Conservation (phyloP, 2,888 invertebrate species). For the Archips crataeganus region DNA sequence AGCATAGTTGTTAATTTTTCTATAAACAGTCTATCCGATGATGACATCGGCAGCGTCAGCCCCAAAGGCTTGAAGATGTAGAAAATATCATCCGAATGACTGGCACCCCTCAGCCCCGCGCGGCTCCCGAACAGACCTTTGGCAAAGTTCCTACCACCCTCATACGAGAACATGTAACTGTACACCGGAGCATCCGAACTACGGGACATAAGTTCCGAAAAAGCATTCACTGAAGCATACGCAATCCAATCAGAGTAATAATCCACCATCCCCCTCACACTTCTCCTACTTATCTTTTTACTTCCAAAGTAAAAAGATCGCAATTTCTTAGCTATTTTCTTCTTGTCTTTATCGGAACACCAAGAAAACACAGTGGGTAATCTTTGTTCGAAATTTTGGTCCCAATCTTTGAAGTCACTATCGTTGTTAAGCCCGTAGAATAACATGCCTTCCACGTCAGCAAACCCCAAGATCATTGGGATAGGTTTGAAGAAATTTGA, state of each 20-base stretch:
- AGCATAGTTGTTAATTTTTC: constrained; percentile 70
- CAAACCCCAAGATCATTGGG: constrained; percentile 69
- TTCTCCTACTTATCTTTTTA: constrained; percentile 52
- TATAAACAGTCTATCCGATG: constrained; percentile 61
- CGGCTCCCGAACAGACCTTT: constrained; percentile 58
- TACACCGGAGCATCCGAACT: constrained; percentile 66
- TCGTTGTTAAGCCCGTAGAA: constrained; percentile 69
- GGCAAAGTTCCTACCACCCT: constrained; percentile 70
- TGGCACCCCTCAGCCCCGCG: constrained; percentile 56
- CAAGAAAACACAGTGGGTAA: constrained; percentile 73
- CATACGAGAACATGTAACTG: constrained; percentile 72
- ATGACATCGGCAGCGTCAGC: constrained; percentile 54
- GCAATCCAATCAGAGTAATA: constrained; percentile 75
- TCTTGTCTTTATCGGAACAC: constrained; percentile 62
- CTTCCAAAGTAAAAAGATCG: constrained; percentile 69
- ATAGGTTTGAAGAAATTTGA: constrained; percentile 71
- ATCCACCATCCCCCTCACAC: constrained; percentile 56
- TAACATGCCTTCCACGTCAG: constrained; percentile 69
- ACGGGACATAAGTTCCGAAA: constrained; percentile 61
- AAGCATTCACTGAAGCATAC: constrained; percentile 63
- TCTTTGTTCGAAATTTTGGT: constrained; percentile 64
- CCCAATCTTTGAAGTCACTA: constrained; percentile 60
- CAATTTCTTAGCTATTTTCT: constrained; percentile 59
- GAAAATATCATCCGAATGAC: constrained; percentile 76
- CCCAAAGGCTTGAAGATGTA: constrained; percentile 76